phyloP scores from a whole-genome alignment of 2,113 vertebrate species.

The Cryptomyrus ogoouensis region DNA sequence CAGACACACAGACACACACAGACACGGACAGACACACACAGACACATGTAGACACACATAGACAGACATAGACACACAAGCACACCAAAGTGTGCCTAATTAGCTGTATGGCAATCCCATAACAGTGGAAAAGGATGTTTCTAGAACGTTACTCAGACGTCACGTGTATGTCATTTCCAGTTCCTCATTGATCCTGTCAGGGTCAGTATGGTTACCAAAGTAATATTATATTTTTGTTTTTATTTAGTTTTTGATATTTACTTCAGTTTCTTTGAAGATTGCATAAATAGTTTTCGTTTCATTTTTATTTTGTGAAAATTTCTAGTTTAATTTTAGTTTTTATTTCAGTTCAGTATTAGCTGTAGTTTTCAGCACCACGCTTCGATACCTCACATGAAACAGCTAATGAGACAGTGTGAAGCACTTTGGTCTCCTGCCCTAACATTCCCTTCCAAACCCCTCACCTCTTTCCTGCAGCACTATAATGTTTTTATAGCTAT shows the following conservation, averaged over 20 bases:
- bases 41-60: background rate
- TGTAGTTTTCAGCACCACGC: background rate
- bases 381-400: background rate
- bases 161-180: background rate
- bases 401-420: background rate
- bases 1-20: fast-evolving
- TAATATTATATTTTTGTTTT: background rate
- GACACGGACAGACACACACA: background rate
- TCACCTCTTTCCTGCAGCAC: background rate
- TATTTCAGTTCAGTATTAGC: background rate
- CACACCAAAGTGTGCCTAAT: background rate
- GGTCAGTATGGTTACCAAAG: background rate
- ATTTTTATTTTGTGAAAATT: background rate
- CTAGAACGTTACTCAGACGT: background rate
- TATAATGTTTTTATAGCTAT: background rate
- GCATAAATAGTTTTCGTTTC: background rate
- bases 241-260: background rate
- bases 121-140: background rate
- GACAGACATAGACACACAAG: background rate
- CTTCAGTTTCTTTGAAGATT: background rate
- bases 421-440: background rate
- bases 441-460: background rate
- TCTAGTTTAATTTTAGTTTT: background rate
- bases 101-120: background rate
- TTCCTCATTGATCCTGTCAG: background rate